Percentiles rank a stretch among this genome's conserved stretches.
These are phyloP conservation scores for Lacanobia oleracea DNA, from an alignment of 2,888 invertebrate species.

Conservation along the genomic window DNA sequence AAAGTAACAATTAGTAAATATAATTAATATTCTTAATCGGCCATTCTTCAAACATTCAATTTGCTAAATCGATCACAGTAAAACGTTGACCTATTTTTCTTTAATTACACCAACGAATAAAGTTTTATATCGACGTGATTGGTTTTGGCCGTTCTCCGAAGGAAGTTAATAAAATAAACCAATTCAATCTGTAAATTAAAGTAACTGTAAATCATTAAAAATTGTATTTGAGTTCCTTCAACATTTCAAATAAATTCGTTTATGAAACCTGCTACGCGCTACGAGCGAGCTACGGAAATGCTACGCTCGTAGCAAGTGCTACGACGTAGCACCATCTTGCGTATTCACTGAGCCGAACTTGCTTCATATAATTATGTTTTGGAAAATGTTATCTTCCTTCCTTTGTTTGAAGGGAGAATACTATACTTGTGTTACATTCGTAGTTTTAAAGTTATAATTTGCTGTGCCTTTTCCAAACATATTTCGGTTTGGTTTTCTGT, in stretches of 20 bases:
- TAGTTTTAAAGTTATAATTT: neutral
- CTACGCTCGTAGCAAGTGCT: conserved; percentile 60
- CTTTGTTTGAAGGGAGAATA: neutral
- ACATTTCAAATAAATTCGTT: conserved; percentile 22
- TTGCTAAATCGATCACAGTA: neutral
- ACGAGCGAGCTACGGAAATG: conserved; percentile 57
- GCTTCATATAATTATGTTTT: conserved; percentile 8
- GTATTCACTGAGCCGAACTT: conserved; percentile 26
- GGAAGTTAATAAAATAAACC: conserved; percentile 23
- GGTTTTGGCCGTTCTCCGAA: conserved; percentile 4
- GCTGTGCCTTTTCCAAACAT: no score
- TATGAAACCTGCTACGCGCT: conserved; percentile 45
- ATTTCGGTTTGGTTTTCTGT: no score
- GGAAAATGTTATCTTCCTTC: conserved; percentile 13
- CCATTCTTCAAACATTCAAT: neutral
- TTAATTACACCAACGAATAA: conserved; percentile 6
- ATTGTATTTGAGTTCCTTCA: conserved; percentile 6
- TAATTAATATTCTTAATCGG: neutral
- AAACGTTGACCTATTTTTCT: neutral
- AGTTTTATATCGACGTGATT: conserved; percentile 14
- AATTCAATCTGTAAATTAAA: neutral
- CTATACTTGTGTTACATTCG: neutral
- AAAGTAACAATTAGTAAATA: conserved; percentile 1
- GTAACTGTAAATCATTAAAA: neutral
- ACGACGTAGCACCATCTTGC: conserved; percentile 57